A percentile compares a stretch with the other conserved stretches of the same genome.
These are phyloP conservation scores for Stenodera caucasica DNA, from an alignment of 2,888 invertebrate genomes.

Conservation along the genomic window DNA sequence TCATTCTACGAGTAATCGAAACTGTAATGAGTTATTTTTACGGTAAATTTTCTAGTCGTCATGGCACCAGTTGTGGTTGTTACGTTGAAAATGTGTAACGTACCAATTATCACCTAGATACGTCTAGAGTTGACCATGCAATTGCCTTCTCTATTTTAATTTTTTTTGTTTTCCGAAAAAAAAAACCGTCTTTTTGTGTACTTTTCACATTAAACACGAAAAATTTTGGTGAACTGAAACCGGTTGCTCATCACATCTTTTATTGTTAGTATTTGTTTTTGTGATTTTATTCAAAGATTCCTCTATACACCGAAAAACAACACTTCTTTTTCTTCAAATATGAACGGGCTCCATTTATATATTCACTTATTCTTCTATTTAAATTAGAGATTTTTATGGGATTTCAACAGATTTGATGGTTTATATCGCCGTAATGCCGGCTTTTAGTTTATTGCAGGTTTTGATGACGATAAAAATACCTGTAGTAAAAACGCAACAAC, in stretches of 20 bases:
- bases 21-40: slow-evolving; percentile 24
- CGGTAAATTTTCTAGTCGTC: slow-evolving; percentile 31
- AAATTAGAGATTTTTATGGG: not conserved
- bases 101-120: slow-evolving; percentile 50
- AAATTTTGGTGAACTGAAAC: slow-evolving; percentile 52
- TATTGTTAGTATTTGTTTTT: slow-evolving; percentile 38
- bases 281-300: slow-evolving; percentile 37
- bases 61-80: slow-evolving; percentile 41
- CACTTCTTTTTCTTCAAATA: slow-evolving; percentile 20
- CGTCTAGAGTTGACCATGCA: slow-evolving; percentile 48
- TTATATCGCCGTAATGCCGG: not conserved
- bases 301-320: slow-evolving; percentile 39
- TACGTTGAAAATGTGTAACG: slow-evolving; percentile 47
- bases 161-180: slow-evolving; percentile 30
- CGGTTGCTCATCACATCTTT: slow-evolving; percentile 40
- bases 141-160: slow-evolving; percentile 43
- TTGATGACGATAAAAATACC: slow-evolving; percentile 3
- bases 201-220: slow-evolving; percentile 51
- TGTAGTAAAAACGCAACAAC: slow-evolving; percentile 19
- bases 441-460: slow-evolving; percentile 6
- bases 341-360: not conserved
- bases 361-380: not conserved
- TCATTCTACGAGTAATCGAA: slow-evolving; percentile 9
- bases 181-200: slow-evolving; percentile 46
- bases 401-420: slow-evolving; percentile 3